Base-by-base conservation (phyloP, 2,888 invertebrate species). In the Ectobius pallidus region DNA sequence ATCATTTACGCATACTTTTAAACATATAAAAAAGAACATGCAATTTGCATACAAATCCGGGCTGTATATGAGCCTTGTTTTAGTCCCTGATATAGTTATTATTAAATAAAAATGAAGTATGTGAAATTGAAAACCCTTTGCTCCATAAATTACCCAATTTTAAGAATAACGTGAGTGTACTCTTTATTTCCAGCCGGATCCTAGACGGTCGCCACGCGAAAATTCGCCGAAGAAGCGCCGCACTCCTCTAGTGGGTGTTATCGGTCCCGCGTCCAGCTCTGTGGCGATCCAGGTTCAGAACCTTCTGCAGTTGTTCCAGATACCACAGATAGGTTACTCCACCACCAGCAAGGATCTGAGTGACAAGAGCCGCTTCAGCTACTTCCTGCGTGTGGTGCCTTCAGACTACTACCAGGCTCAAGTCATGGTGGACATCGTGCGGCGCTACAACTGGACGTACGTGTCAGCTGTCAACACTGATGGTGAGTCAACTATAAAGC, bases 321-420 rank as follows among this genome's bases (percentile, higher is more conserved):
- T 87, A 69, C 87, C 88, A 0, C 91, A 92, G 84, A 88, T 93
- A 73, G 91, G 91, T 27, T 93, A 92, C 83, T 92, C 92, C 27
- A 91, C 93, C 61, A 93, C 93, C 39, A 90, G 90, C 27, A 87
- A 88, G 77, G 92, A 92, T 81, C 85, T 93, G 67, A 91, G 91
- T 76, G 90, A 92, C 82, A 92, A 92, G 80, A 88, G 87, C 76
- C 85, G 91, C 76, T 93, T 90, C 83, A 88, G 90, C 78, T 92
- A 92, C 78, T 93, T 93, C 83, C 85, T 92, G 79, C 86, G 93
- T 44, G 92, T 93, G 30, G 92, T 93, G 52, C 93, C 93, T 14
- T 90, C 91, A 0, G 93, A 93, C 83, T 88, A 87, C 77, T 90
- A 90, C 83, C 93, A 93, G 83, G 92, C 92, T 18, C 88, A 90